Evolutionary conservation across 2,797 vertebrate species (phyloP).

Genomic region (Lacerta bilineata): DNA sequence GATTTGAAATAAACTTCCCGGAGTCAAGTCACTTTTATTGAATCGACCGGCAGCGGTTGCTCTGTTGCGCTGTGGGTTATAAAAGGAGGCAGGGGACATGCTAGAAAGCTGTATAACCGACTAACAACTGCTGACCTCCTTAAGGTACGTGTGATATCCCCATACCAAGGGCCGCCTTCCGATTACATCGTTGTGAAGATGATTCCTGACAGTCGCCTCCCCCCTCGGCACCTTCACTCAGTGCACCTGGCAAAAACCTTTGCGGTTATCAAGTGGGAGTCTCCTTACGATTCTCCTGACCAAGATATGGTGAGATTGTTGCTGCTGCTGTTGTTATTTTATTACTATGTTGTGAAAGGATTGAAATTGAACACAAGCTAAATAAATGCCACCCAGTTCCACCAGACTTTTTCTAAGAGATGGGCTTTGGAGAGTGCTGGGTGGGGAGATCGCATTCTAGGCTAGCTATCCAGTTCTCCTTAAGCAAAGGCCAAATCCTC

Average conservation of each 20-base stretch:
- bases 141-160: constrained; percentile 90
- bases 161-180: constrained; percentile 93
- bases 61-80: not conserved
- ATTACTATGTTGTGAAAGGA: too few relatives aligned
- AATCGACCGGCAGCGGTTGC: not conserved
- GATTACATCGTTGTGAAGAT: constrained; percentile 92
- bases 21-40: not conserved
- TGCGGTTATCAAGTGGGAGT: constrained; percentile 93
- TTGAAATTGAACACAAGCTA: too few relatives aligned
- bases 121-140: not conserved
- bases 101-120: not conserved
- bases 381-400: too few relatives aligned
- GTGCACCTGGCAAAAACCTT: constrained; percentile 88
- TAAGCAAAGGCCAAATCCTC: too few relatives aligned
- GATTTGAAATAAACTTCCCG: too few relatives aligned
- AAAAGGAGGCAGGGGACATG: not conserved
- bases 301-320: constrained; percentile 84
- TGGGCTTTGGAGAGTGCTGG: too few relatives aligned
- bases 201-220: constrained; percentile 95
- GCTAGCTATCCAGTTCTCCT: too few relatives aligned
- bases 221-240: constrained; percentile 92
- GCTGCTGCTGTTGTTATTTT: too few relatives aligned
- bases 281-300: constrained; percentile 90
- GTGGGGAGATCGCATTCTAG: too few relatives aligned
- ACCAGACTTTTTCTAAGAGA: too few relatives aligned